phyloP scores from a whole-genome alignment of 2,888 invertebrate genomes.

The Epistrophella euchroma region DNA sequence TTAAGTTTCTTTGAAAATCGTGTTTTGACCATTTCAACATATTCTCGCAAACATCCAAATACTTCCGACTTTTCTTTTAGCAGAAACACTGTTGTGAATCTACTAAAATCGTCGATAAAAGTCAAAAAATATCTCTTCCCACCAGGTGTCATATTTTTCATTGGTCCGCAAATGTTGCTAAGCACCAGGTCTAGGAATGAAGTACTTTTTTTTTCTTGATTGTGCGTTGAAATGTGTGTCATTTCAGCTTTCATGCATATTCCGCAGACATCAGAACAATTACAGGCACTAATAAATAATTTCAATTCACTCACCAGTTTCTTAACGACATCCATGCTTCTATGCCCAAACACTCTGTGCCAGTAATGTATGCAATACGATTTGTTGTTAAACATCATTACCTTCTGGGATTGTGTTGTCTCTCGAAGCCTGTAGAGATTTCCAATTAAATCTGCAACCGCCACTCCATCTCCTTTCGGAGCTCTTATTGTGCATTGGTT shows the following conservation, averaged over 20 bases:
- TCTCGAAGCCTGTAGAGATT: constrained; percentile 14
- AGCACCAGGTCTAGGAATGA: not conserved
- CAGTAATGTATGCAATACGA: not conserved
- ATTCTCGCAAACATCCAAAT: not conserved
- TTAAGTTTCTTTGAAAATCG: not conserved
- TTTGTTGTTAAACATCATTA: not conserved
- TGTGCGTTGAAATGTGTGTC: not conserved
- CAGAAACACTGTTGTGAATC: no score
- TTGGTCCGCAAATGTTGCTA: no score
- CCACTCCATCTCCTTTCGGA: not conserved
- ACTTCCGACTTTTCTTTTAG: not conserved
- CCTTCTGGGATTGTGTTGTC: no score
- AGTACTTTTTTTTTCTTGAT: not conserved
- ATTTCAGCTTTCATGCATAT: constrained; percentile 17
- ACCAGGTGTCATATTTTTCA: no score
- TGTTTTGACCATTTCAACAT: not conserved
- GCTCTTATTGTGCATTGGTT: not conserved
- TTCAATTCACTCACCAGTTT: not conserved
- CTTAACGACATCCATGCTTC: not conserved
- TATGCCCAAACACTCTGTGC: not conserved
- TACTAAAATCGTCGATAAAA: no score
- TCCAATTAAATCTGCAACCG: constrained; percentile 12
- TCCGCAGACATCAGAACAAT: not conserved
- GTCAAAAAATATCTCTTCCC: no score
- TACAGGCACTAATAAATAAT: no score